phyloP scores from a whole-genome alignment of 2,113 vertebrate genomes.

The Caranx melampygus region DNA sequence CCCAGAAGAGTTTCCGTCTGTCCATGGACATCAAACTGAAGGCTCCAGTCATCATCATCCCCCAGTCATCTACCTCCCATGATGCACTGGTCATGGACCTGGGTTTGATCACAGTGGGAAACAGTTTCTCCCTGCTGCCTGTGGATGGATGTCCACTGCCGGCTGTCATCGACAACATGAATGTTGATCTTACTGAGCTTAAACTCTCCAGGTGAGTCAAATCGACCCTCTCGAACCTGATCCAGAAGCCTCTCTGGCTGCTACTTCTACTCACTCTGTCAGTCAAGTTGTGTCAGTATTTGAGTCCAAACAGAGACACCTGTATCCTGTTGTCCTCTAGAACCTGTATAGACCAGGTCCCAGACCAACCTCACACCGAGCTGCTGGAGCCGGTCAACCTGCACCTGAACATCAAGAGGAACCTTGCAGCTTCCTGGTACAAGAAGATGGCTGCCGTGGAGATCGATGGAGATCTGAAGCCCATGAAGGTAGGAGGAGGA shows the following conservation, averaged over 20 bases:
- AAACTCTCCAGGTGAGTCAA: conserved; percentile 90
- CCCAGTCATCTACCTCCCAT: conserved; percentile 90
- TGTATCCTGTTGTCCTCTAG: conserved; percentile 66
- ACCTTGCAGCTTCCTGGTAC: conserved; percentile 92
- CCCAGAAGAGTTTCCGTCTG: conserved; percentile 92
- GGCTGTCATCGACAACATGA: conserved; percentile 90
- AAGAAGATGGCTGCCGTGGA: conserved; percentile 87
- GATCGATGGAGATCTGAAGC: conserved; percentile 91
- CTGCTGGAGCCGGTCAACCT: conserved; percentile 93
- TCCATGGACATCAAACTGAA: conserved; percentile 90
- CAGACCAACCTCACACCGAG: conserved; percentile 80
- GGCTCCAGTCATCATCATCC: conserved; percentile 93
- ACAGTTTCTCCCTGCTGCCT: conserved; percentile 87
- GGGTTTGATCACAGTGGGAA: conserved; percentile 90
- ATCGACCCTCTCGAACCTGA: too few relatives aligned
- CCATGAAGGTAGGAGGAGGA: conserved; percentile 88
- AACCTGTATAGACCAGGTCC: conserved; percentile 76
- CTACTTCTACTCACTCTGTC: too few relatives aligned
- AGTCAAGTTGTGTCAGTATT: neutral
- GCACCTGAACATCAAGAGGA: conserved; percentile 89
- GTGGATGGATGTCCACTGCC: conserved; percentile 85
- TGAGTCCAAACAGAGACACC: neutral
- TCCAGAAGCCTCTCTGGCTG: too few relatives aligned
- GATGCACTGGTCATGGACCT: conserved; percentile 91
- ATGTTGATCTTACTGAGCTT: conserved; percentile 89